Evolutionary conservation across 2,888 invertebrate genomes (phyloP).

Genomic region (Athrips mouffetella): DNA sequence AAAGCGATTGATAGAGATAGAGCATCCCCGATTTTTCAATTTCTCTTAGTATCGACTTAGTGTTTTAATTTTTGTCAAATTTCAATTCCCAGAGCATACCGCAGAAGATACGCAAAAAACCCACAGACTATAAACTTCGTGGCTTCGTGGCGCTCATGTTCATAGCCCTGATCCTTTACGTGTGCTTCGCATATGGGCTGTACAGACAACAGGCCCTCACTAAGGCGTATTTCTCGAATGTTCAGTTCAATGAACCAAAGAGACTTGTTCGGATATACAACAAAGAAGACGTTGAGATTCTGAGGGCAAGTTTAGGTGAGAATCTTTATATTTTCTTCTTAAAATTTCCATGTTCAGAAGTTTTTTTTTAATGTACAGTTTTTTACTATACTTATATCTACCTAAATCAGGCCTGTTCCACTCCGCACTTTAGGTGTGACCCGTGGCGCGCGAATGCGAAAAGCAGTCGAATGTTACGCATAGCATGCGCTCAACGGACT

Average conservation of each 20-base stretch:
- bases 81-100: conserved; percentile 82
- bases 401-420: too few relatives aligned
- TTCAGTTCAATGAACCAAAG: conserved; percentile 89
- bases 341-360: neutral
- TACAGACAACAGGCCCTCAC: conserved; percentile 90
- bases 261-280: conserved; percentile 85
- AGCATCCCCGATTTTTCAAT: too few relatives aligned
- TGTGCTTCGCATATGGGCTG: conserved; percentile 89
- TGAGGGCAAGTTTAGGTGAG: conserved; percentile 81
- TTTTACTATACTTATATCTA: too few relatives aligned
- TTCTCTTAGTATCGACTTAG: too few relatives aligned
- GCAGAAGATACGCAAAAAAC: conserved; percentile 84
- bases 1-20: too few relatives aligned
- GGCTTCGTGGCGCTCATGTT: conserved; percentile 90
- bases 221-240: conserved; percentile 88
- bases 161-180: conserved; percentile 87
- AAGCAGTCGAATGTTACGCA: too few relatives aligned
- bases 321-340: neutral
- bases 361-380: too few relatives aligned
- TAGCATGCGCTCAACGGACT: too few relatives aligned
- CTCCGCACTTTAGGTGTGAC: too few relatives aligned
- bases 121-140: conserved; percentile 87
- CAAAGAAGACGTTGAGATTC: conserved; percentile 83
- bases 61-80: too few relatives aligned
- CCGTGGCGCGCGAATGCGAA: too few relatives aligned